phyloP scores from a whole-genome alignment of 2,113 vertebrate genomes.

The Macrotis lagotis region DNA sequence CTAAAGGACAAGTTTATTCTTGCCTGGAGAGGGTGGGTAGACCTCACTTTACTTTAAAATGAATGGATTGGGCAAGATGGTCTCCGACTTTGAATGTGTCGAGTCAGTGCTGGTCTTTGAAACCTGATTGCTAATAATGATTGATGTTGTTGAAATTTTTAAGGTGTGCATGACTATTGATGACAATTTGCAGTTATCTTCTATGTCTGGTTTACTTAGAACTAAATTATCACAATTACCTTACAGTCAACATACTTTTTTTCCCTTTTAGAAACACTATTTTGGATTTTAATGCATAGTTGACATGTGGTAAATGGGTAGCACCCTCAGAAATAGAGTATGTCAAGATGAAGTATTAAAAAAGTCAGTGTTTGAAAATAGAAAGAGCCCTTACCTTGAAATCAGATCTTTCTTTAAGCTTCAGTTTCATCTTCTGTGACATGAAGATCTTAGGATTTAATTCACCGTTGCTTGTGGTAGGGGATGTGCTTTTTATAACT shows the following conservation, averaged over 20 bases:
- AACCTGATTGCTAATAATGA: too few species aligned
- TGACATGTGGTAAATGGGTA: not conserved
- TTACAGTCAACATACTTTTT: not conserved
- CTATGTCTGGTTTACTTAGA: not conserved
- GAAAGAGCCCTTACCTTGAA: not conserved
- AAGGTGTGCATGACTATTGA: too few species aligned
- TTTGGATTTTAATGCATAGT: not conserved
- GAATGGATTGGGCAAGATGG: too few species aligned
- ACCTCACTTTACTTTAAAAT: too few species aligned
- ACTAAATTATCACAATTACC: not conserved
- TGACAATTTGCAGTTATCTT: too few species aligned
- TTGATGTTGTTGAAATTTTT: too few species aligned
- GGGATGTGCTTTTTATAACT: not conserved
- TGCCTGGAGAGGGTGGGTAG: too few species aligned
- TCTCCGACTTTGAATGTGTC: too few species aligned
- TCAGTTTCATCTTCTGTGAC: not conserved
- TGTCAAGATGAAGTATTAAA: not conserved
- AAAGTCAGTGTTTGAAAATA: not conserved
- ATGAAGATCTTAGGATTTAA: not conserved
- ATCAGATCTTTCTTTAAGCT: not conserved
- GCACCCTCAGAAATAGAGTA: too few species aligned
- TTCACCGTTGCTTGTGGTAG: not conserved
- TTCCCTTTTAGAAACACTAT: not conserved
- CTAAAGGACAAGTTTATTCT: too few species aligned
- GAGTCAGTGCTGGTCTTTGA: too few species aligned